A percentile compares a stretch with the other conserved stretches of the same genome.
Conservation (phyloP, 2,113 vertebrate species). For the Coracopsis vasa region DNA sequence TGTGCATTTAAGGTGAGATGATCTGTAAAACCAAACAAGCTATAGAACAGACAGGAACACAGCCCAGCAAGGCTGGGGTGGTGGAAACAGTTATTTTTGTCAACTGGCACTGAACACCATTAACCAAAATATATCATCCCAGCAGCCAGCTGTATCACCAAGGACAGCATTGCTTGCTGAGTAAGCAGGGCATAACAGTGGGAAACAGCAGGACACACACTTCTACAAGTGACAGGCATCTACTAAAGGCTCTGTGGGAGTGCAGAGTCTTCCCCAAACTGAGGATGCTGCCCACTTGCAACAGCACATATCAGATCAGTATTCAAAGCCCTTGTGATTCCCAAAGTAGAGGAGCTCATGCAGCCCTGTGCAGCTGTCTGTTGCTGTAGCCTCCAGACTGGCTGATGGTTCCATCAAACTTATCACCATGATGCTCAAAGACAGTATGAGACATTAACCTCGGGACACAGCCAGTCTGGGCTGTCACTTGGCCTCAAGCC, state of each 20-base stretch:
- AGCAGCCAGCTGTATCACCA: background rate
- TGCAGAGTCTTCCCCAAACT: background rate
- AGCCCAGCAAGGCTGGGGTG: background rate
- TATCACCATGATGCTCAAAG: background rate
- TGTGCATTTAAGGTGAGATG: background rate
- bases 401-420: background rate
- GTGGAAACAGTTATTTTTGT: background rate
- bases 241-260: background rate
- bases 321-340: background rate
- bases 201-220: background rate
- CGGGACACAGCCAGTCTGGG: background rate
- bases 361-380: background rate
- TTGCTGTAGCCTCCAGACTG: background rate
- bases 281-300: background rate
- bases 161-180: background rate
- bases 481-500: background rate
- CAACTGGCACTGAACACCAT: background rate
- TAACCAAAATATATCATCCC: background rate
- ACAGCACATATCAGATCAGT: background rate
- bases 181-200: fast-evolving
- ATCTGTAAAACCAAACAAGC: background rate
- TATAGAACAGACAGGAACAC: background rate
- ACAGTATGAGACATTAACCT: background rate
- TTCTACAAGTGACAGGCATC: background rate
- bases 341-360: background rate